Evolutionary conservation across 1,140 invertebrate genomes (phyloP).

Genomic region (Polyergus mexicanus): DNA sequence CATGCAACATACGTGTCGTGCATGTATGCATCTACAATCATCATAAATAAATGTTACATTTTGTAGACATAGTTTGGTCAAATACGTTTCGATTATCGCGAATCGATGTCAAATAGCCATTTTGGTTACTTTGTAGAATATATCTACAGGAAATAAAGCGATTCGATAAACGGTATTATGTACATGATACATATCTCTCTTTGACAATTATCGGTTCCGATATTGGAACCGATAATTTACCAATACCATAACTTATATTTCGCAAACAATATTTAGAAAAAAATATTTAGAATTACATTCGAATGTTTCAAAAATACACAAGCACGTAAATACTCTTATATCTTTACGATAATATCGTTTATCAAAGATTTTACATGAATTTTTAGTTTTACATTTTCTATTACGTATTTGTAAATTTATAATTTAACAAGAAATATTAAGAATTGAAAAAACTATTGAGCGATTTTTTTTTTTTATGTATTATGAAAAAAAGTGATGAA

Average conservation of each 20-base stretch:
- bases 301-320: neutral
- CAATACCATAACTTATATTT: slow-evolving; percentile 21
- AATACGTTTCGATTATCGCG: slow-evolving; percentile 43
- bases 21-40: slow-evolving; percentile 33
- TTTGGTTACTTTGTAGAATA: slow-evolving; percentile 46
- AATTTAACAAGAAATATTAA: neutral
- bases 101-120: slow-evolving; percentile 12
- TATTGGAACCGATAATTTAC: neutral
- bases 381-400: neutral
- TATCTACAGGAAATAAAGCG: slow-evolving; percentile 45
- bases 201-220: slow-evolving; percentile 6
- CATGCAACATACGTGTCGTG: neutral
- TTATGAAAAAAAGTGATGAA: slow-evolving; percentile 38
- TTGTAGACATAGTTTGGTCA: slow-evolving; percentile 60
- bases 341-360: slow-evolving; percentile 8
- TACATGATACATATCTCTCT: slow-evolving; percentile 68
- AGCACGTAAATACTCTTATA: neutral
- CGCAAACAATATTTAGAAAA: slow-evolving; percentile 5
- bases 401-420: neutral
- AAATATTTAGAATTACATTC: slow-evolving; percentile 5
- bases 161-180: slow-evolving; percentile 44
- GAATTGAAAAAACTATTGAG: neutral
- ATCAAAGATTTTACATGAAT: neutral
- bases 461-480: slow-evolving; percentile 17
- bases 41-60: slow-evolving; percentile 63